These are phyloP conservation scores for Conus canariensis DNA, from an alignment of 2,888 invertebrate species.

Conservation along the genomic window DNA sequence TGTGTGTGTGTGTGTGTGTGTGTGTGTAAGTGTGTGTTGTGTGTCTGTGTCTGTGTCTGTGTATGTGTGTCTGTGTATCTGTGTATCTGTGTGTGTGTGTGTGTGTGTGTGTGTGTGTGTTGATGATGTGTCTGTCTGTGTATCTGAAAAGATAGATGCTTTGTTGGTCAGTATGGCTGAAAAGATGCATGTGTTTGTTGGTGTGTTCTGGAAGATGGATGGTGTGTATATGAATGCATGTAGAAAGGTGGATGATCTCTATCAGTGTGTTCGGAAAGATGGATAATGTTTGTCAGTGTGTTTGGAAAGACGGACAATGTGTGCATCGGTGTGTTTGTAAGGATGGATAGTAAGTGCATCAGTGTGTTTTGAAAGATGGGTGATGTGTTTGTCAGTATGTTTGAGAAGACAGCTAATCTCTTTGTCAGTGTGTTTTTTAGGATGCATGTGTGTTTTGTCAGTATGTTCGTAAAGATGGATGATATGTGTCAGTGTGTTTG, in stretches of 20 bases:
- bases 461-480: background rate
- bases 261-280: no score
- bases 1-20: background rate
- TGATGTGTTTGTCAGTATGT: background rate
- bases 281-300: no score
- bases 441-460: background rate
- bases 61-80: conserved; percentile 17
- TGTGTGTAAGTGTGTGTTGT: background rate
- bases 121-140: no score
- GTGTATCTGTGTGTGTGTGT: conserved; percentile 16
- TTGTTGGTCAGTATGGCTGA: background rate
- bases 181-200: background rate
- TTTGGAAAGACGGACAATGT: no score
- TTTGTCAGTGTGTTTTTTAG: no score
- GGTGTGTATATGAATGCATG: no score
- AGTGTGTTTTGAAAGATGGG: background rate
- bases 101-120: conserved; percentile 2
- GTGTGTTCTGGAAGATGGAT: background rate
- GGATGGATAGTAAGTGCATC: background rate
- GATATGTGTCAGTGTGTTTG: background rate
- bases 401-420: background rate
- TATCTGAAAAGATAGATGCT: background rate
- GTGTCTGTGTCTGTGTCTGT: background rate
- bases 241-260: no score
- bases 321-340: background rate